Evolutionary conservation across 2,797 vertebrate species (phyloP), one percentile per base, ranked within the genome.

Genomic region (Notolabrus celidotus): DNA sequence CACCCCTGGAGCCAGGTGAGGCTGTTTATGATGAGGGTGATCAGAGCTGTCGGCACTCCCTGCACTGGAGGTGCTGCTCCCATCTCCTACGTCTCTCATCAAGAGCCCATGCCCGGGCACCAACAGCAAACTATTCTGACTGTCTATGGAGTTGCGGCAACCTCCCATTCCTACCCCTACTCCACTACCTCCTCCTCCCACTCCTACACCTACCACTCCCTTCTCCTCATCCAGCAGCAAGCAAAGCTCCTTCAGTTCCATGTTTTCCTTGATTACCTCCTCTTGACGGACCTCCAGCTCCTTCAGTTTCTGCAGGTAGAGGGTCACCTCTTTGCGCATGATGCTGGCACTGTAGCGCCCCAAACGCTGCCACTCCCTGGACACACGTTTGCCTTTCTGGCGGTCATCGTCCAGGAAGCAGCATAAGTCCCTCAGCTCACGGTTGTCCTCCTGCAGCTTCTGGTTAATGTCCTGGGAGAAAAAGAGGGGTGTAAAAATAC

Each of bases 401-500:
- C 97, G 92, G 89, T 99, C 97, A 0, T 99, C 97, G 0, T 99
- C 97, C 85, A 99, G 91, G 89, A 99, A 99, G 73, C 97, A 99
- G 89, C 97, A 99, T 47, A 99, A 94, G 89, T 99, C 97, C 76
- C 97, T 90, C 89, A 99, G 94, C 59, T 99, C 97, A 54, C 97
- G 97, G 93, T 98, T 98, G 90, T 99, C 97, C 76, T 99, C 97
- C 83, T 99, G 97, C 75, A 99, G 95, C 82, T 98, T 98, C 93
- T 98, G 97, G 89, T 99, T 99, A 79, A 99, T 95, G 72, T 99
- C 97, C 97, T 99, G 92, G 56, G 39, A 39, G 45, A 43, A 57
- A 16, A 10, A 45, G 38, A 23, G 20, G 47, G 5, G 25, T 16
- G 23, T 6, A 15, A 50, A 27, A 39, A 39, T 34, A 33, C 20